phyloP scores from a whole-genome alignment of 2,113 vertebrate genomes.

The Indicator indicator region DNA sequence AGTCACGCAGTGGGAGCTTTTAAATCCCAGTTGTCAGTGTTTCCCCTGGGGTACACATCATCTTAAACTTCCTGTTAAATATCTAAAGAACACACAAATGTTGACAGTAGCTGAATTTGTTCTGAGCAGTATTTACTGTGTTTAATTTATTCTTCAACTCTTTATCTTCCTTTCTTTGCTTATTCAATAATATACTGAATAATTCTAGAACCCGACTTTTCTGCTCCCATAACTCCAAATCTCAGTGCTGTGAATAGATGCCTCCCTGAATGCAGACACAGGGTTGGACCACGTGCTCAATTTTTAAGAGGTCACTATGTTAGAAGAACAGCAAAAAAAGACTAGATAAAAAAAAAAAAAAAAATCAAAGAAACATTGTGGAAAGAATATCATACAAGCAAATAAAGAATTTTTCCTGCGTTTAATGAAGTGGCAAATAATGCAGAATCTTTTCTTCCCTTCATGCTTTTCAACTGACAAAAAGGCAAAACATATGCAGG shows the following conservation, averaged over 20 bases:
- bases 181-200: background rate
- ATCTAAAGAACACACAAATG: background rate
- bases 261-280: background rate
- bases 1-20: background rate
- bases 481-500: constrained; percentile 53
- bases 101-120: background rate
- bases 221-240: background rate
- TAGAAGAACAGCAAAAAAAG: background rate
- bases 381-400: constrained; percentile 3
- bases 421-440: constrained; percentile 15
- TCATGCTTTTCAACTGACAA: constrained; percentile 34
- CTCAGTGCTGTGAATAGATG: background rate
- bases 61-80: background rate
- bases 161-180: background rate
- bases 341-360: background rate
- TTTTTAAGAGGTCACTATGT: background rate
- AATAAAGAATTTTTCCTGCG: background rate
- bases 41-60: background rate
- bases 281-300: background rate
- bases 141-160: background rate
- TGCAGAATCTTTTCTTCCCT: constrained; percentile 12
- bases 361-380: background rate
- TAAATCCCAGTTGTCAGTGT: background rate
- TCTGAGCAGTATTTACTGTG: background rate
- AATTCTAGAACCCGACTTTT: background rate